A percentile compares a stretch with the other conserved stretches of the same genome.
These are phyloP conservation scores for Chionodraco myersi DNA, from an alignment of 2,113 vertebrate species.

Conservation along the genomic window DNA sequence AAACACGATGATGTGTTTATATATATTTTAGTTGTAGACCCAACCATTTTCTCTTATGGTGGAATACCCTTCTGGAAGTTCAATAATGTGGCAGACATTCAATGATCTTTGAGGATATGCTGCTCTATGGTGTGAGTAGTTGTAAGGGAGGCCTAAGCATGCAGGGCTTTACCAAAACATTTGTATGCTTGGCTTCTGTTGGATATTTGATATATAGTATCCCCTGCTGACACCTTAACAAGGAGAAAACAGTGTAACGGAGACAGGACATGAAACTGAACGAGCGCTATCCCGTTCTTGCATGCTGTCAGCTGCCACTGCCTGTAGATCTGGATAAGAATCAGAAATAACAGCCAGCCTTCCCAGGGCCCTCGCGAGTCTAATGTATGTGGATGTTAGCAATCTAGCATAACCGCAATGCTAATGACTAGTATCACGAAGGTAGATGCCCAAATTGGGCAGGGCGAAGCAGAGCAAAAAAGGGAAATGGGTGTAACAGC, in stretches of 20 bases:
- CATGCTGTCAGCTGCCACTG: slow-evolving; percentile 37
- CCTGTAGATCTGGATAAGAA: slow-evolving; percentile 50
- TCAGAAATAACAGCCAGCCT: slow-evolving; percentile 63
- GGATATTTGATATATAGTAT: slow-evolving; percentile 24
- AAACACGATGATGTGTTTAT: not conserved
- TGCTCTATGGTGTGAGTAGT: slow-evolving; percentile 15
- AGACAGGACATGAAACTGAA: slow-evolving; percentile 37
- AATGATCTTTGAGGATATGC: not conserved
- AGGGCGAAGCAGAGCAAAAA: slow-evolving; percentile 23
- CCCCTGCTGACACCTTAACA: slow-evolving; percentile 48
- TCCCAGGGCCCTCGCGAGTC: slow-evolving; percentile 43
- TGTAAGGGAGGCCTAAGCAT: not conserved
- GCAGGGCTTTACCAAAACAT: slow-evolving; percentile 21
- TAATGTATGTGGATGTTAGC: slow-evolving; percentile 37
- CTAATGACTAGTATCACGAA: slow-evolving; percentile 60
- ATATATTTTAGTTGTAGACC: not conserved
- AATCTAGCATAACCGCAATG: slow-evolving; percentile 45
- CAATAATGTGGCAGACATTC: not conserved
- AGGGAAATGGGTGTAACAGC: slow-evolving; percentile 42
- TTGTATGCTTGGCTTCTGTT: slow-evolving; percentile 11
- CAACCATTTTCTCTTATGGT: not conserved
- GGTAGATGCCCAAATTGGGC: slow-evolving; percentile 51
- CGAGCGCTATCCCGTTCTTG: slow-evolving; percentile 25
- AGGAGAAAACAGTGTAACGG: slow-evolving; percentile 53
- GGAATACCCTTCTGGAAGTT: not conserved